Percentiles rank a stretch among this genome's conserved stretches.
These are phyloP conservation scores for Maccullochella peelii DNA, from an alignment of 2,113 vertebrate species.

Conservation along the genomic window DNA sequence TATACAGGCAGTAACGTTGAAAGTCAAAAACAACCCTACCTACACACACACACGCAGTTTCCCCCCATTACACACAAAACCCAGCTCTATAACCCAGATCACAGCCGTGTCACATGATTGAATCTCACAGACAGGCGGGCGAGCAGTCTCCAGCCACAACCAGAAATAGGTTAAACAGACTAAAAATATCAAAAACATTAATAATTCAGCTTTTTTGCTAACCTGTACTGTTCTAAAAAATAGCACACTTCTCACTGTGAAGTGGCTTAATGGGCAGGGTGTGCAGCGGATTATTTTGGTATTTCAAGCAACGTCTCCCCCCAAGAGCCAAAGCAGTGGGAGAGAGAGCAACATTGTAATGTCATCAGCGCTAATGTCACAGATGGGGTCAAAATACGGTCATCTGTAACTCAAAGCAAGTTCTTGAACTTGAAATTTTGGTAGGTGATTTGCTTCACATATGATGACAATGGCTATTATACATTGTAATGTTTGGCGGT, in stretches of 20 bases:
- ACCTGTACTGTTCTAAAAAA: conserved; percentile 80
- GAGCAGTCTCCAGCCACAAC: conserved; percentile 82
- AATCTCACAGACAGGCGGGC: conserved; percentile 78
- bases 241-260: conserved; percentile 71
- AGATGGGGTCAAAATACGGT: conserved; percentile 48
- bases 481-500: neutral
- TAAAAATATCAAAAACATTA: conserved; percentile 85
- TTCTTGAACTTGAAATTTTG: conserved; percentile 13
- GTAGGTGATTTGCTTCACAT: neutral
- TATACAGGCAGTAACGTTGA: conserved; percentile 5
- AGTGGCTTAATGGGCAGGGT: conserved; percentile 66
- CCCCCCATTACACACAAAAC: conserved; percentile 40
- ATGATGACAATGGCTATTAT: neutral
- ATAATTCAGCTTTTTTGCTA: conserved; percentile 82
- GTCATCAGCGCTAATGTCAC: conserved; percentile 51
- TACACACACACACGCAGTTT: conserved; percentile 3
- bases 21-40: conserved; percentile 28
- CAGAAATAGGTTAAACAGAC: conserved; percentile 85
- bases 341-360: conserved; percentile 35
- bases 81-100: conserved; percentile 83
- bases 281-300: conserved; percentile 65
- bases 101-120: conserved; percentile 77
- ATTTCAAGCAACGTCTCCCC: conserved; percentile 39
- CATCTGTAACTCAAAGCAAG: conserved; percentile 24
- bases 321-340: conserved; percentile 21